Evolutionary conservation across 2,113 vertebrate genomes (phyloP).

Genomic region (Reinhardtius hippoglossoides): DNA sequence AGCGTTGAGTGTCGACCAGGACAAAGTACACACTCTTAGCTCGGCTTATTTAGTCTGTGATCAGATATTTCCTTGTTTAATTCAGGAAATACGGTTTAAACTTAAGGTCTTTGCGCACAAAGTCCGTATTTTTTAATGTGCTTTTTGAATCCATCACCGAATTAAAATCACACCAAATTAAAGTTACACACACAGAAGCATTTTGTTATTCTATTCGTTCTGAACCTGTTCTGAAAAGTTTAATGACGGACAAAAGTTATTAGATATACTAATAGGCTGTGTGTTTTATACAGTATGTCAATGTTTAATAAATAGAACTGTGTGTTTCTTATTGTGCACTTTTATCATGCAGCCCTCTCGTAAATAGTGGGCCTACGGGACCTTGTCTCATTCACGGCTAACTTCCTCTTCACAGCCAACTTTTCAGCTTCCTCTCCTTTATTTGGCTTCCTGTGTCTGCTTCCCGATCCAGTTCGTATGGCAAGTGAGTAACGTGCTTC

Average conservation of each 20-base stretch:
- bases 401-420: neutral
- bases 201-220: no score
- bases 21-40: neutral
- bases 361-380: no score
- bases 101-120: no score
- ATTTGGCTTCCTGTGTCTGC: conserved; percentile 51
- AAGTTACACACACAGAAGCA: no score
- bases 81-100: neutral
- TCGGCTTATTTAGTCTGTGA: neutral
- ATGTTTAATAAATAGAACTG: no score
- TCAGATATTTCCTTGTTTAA: neutral
- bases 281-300: no score
- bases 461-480: conserved; percentile 47
- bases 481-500: conserved; percentile 49
- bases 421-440: neutral
- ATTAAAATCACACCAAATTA: no score
- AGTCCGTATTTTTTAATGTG: no score
- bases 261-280: neutral
- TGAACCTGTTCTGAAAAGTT: no score
- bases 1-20: neutral
- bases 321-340: no score
- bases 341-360: no score
- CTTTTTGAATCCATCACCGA: no score
- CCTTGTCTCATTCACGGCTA: neutral
- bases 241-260: neutral